These are phyloP conservation scores for Dryocosmus kuriphilus DNA, from an alignment of 2,888 invertebrate species.

Conservation along the genomic window DNA sequence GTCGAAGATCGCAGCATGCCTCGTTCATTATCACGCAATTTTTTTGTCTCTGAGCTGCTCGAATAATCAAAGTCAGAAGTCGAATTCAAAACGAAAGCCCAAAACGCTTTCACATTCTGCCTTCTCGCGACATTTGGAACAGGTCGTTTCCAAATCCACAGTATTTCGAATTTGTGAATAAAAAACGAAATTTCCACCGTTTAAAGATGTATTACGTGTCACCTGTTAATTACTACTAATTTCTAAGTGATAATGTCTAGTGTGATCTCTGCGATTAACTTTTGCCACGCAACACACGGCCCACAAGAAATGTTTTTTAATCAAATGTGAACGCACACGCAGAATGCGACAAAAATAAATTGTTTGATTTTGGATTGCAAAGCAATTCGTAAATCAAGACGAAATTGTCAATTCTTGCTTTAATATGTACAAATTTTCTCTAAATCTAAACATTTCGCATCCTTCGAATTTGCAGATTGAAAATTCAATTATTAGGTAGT, in stretches of 20 bases:
- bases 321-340: slow-evolving; percentile 13
- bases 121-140: slow-evolving; percentile 18
- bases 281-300: slow-evolving; percentile 21
- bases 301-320: slow-evolving; percentile 31
- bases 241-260: slow-evolving; percentile 12
- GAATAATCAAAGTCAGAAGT: slow-evolving; percentile 33
- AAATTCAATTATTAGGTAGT: slow-evolving; percentile 33
- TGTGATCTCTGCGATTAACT: slow-evolving; percentile 18
- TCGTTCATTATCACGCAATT: slow-evolving; percentile 41
- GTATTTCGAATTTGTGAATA: slow-evolving; percentile 13
- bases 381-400: neutral
- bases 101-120: neutral
- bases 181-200: neutral
- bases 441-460: neutral
- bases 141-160: neutral
- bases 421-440: neutral
- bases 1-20: slow-evolving; percentile 49
- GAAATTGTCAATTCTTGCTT: neutral
- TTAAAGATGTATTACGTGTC: slow-evolving; percentile 7
- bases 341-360: slow-evolving; percentile 20
- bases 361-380: slow-evolving; percentile 26
- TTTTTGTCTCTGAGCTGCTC: slow-evolving; percentile 25
- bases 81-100: neutral
- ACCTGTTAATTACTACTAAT: slow-evolving; percentile 26
- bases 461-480: slow-evolving; percentile 2